Evolutionary conservation across 2,113 vertebrate genomes (phyloP), one percentile per base, ranked within the genome.

Genomic region (Thamnaconus septentrionalis): DNA sequence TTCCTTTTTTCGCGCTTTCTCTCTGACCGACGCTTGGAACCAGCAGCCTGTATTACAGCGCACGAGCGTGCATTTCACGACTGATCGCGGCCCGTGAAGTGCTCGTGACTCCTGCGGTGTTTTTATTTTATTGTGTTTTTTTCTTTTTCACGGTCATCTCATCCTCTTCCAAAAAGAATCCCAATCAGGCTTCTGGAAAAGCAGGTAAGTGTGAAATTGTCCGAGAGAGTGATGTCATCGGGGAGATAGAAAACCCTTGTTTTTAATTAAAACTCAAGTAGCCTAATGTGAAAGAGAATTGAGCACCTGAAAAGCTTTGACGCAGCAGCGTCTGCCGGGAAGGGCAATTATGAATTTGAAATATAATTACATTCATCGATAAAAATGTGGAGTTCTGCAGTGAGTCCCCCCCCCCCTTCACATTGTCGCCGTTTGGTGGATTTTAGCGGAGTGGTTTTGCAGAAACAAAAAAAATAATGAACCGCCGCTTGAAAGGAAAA

Each of bases 241-340:
- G 75, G 82, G 82, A 83, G 74, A 80, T 65, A 71, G 48, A 56
- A 73, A 83, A 82, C 73, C 58, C 71, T 77, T 78, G 72, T 80
- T 83, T 83, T 89, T 81, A 86, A 87, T 86, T 85, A 87, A 80
- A 80, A 75, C 78, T 68, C 42, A 70, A 79, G 75, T 65, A 78
- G 63, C 47, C 18, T 31, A 31, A 57, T 81, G 76, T 57, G 66
- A 53, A 66, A 68, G 64, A 76, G 78, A 65, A 49, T 56, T 4
- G 73, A 73, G 40, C 65, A 84, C 65, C 82, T 77, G 67, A 81
- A 87, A 84, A 69, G 59, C 56, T 69, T 55, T 60, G 45, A 50
- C 2, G 18, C 18, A 2, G 18, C 41, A 9, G 50, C 59, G 60
- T 76, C 79, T 81, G 6, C 43, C 54, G 63, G 69, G 75, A 18